Percentiles rank a stretch among this genome's conserved stretches.
Evolutionary conservation across 2,888 invertebrate genomes (phyloP).

Genomic region (Drosophila leonis): DNA sequence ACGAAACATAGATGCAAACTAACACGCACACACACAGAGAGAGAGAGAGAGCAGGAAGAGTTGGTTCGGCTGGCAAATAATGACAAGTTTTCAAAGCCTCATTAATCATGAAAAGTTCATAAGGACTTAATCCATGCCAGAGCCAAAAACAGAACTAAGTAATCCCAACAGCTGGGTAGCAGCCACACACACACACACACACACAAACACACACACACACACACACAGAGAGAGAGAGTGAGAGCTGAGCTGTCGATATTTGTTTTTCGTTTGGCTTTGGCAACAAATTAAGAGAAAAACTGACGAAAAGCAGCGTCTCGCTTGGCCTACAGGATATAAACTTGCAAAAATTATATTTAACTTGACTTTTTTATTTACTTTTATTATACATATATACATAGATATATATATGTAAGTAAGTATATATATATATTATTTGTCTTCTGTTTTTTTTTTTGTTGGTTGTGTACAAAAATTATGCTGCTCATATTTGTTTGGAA

Average conservation of each 20-base stretch:
- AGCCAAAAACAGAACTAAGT: slow-evolving; percentile 38
- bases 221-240: too few relatives aligned
- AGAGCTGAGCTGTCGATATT: slow-evolving; percentile 68
- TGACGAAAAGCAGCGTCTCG: slow-evolving; percentile 60
- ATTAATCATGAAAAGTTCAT: slow-evolving; percentile 75
- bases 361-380: slow-evolving; percentile 40
- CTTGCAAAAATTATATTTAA: slow-evolving; percentile 34
- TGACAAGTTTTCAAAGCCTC: slow-evolving; percentile 74
- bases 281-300: slow-evolving; percentile 62
- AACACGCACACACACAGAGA: background rate
- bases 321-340: background rate
- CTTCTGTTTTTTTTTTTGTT: slow-evolving; percentile 19
- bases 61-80: slow-evolving; percentile 32
- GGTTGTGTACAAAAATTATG: slow-evolving; percentile 63
- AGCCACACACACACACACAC: background rate
- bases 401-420: background rate
- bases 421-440: background rate
- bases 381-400: background rate
- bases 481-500: slow-evolving; percentile 79
- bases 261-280: slow-evolving; percentile 58
- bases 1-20: slow-evolving; percentile 5
- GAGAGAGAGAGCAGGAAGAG: background rate
- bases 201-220: background rate
- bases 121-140: slow-evolving; percentile 70
- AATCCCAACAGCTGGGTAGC: slow-evolving; percentile 29